Evolutionary conservation across 1,140 invertebrate species (phyloP), one percentile per base, ranked within the genome.

Genomic region (Musca domestica): DNA sequence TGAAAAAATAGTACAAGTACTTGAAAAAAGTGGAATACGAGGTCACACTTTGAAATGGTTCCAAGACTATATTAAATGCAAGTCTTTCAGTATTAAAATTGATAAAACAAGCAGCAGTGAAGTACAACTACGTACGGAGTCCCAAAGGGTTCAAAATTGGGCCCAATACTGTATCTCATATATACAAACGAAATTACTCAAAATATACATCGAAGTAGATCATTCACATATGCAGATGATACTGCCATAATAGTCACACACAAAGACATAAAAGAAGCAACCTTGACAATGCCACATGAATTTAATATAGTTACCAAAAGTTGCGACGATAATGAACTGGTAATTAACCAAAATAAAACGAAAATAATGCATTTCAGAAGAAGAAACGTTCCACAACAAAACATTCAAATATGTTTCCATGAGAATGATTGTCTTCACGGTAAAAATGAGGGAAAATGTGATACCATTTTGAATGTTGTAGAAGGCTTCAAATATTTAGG

Each of bases 151-250:
- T 49, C 48, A 5, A 49, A 49, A 49, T 17, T 49, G 5, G 48
- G 48, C 6, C 48, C 48, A 12, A 49, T 49, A 1, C n/a, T 34
- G 7, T 63, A 4, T 17, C 14, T 63, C 30, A 63, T 63, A 1
- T 63, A 63, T 9, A 27, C 58, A 12, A 63, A 63, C 0, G 17
- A 34, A 7, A 63, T 63, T 23, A 0, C 34, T 14, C 30, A 34
- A 6, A 4, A 1, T 7, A 7, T 41, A 5, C 2, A 63, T 2
- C 30, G 34, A 7, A 30, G 25, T 17, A 15, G n/a, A 63, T 17
- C 19, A n/a, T 63, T 63, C 19, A 27, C 25, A 27, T 63, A 63
- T 27, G 58, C 27, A 3, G 58, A 63, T 63, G 27, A 63, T 30
- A 63, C 58, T 9, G 27, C 9, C 1, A n/a, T 63, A n/a, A 23